Percentiles rank a stretch among this genome's conserved stretches.
Evolutionary conservation across 2,797 vertebrate genomes (phyloP).

Genomic region (Masticophis lateralis): DNA sequence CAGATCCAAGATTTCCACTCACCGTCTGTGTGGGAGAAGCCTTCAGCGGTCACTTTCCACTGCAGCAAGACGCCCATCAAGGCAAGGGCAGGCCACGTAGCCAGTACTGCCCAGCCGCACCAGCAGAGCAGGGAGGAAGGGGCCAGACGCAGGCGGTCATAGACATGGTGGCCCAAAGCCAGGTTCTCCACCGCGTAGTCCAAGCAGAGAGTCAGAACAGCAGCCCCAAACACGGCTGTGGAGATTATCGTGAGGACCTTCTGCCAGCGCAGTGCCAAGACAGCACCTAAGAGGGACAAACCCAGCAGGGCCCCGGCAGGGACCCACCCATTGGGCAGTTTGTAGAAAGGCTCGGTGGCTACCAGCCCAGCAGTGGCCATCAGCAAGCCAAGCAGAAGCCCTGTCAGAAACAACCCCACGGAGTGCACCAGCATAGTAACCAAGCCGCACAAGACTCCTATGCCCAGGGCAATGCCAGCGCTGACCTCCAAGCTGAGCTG

Average conservation of each 20-base stretch:
- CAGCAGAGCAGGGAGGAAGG: slow-evolving; percentile 79
- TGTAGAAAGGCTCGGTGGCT: slow-evolving; percentile 77
- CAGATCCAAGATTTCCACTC: slow-evolving; percentile 44
- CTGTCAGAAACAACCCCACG: slow-evolving; percentile 87
- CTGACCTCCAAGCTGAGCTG: slow-evolving; percentile 86
- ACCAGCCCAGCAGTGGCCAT: slow-evolving; percentile 78
- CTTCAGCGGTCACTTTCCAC: slow-evolving; percentile 84
- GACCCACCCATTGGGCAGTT: slow-evolving; percentile 82
- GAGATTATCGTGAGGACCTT: slow-evolving; percentile 81
- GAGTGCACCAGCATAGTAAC: slow-evolving; percentile 88
- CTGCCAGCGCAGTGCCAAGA: slow-evolving; percentile 86
- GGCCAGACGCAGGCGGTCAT: slow-evolving; percentile 76
- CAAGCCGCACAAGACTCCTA: slow-evolving; percentile 86
- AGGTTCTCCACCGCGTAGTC: slow-evolving; percentile 86
- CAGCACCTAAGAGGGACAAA: slow-evolving; percentile 81
- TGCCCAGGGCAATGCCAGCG: slow-evolving; percentile 84
- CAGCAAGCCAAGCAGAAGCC: slow-evolving; percentile 84
- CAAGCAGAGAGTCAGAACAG: slow-evolving; percentile 79
- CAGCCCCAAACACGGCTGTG: slow-evolving; percentile 81
- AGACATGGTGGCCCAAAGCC: slow-evolving; percentile 74
- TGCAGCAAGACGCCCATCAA: slow-evolving; percentile 81
- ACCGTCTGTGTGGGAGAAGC: slow-evolving; percentile 83
- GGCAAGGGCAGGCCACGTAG: slow-evolving; percentile 83
- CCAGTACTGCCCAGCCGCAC: slow-evolving; percentile 88
- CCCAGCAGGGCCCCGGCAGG: slow-evolving; percentile 81